Conservation (phyloP, 92 coral and sea anemone genomes). For the Actinostola sp. region DNA sequence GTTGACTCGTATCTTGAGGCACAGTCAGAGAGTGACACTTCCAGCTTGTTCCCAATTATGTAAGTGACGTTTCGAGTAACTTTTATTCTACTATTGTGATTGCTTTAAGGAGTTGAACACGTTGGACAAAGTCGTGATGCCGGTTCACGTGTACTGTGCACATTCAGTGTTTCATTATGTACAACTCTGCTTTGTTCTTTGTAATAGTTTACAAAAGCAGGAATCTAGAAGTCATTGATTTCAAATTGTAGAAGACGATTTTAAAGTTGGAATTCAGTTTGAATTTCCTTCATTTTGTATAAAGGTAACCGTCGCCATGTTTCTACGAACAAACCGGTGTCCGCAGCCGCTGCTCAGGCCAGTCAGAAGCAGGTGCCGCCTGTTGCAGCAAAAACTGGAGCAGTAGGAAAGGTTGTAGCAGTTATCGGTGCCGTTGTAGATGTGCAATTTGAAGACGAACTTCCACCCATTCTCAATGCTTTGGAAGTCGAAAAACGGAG, state of each 20-base stretch:
- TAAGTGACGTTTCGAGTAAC: slow-evolving; percentile 56
- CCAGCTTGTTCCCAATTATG: slow-evolving; percentile 91
- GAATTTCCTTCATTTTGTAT: not conserved
- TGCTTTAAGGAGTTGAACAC: slow-evolving; percentile 57
- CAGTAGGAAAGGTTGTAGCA: slow-evolving; percentile 89
- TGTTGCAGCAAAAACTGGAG: slow-evolving; percentile 70
- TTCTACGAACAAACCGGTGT: slow-evolving; percentile 92
- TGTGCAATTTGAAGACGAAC: slow-evolving; percentile 94
- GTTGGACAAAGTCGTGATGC: slow-evolving; percentile 46
- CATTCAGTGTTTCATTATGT: no score
- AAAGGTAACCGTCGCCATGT: slow-evolving; percentile 88
- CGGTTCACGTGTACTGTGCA: slow-evolving; percentile 56
- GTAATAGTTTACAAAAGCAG: not conserved
- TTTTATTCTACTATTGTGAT: slow-evolving; percentile 1
- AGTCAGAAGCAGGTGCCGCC: slow-evolving; percentile 61
- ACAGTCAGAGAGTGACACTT: slow-evolving; percentile 73
- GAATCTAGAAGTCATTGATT: no score
- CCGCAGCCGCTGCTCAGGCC: slow-evolving; percentile 85
- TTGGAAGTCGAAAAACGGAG: slow-evolving; percentile 91
- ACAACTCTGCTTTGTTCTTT: slow-evolving; percentile 2
- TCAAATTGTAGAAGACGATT: no score
- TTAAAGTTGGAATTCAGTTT: no score
- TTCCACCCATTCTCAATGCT: slow-evolving; percentile 96
- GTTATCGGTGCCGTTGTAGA: slow-evolving; percentile 99
- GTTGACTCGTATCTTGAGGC: slow-evolving; percentile 75